phyloP scores from a whole-genome alignment of 2,113 vertebrate species.

The Nanger granti region DNA sequence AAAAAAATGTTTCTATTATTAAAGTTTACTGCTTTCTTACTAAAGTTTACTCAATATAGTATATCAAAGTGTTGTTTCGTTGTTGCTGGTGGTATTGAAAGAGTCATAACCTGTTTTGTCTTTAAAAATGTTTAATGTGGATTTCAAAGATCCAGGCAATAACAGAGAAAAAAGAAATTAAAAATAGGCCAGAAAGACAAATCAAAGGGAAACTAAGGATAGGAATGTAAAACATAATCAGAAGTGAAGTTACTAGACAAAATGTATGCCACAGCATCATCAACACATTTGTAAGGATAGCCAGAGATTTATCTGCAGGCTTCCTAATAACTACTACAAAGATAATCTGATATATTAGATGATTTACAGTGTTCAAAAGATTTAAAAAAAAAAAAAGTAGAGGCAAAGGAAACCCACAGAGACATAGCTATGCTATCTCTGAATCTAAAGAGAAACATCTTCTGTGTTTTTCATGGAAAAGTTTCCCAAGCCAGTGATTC shows the following conservation, averaged over 20 bases:
- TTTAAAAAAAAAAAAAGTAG: neutral
- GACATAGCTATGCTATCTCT: neutral
- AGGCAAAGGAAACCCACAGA: neutral
- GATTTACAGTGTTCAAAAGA: neutral
- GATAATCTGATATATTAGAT: neutral
- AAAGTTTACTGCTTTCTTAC: neutral
- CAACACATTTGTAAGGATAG: neutral
- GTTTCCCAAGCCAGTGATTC: neutral
- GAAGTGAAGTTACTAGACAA: neutral
- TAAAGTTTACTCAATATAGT: neutral
- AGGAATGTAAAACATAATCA: neutral
- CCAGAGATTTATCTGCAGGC: neutral
- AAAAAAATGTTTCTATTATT: neutral
- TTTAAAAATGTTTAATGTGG: neutral
- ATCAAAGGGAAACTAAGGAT: neutral
- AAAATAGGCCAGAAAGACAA: neutral
- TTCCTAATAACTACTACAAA: neutral
- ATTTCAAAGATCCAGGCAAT: neutral
- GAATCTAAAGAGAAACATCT: neutral
- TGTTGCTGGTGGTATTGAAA: neutral
- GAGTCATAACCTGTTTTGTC: neutral
- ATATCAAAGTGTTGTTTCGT: neutral
- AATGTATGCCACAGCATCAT: neutral
- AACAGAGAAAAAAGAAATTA: neutral
- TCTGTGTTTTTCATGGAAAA: neutral